phyloP scores from a whole-genome alignment of 2,888 invertebrate genomes.

The Osedax frankpressi region DNA sequence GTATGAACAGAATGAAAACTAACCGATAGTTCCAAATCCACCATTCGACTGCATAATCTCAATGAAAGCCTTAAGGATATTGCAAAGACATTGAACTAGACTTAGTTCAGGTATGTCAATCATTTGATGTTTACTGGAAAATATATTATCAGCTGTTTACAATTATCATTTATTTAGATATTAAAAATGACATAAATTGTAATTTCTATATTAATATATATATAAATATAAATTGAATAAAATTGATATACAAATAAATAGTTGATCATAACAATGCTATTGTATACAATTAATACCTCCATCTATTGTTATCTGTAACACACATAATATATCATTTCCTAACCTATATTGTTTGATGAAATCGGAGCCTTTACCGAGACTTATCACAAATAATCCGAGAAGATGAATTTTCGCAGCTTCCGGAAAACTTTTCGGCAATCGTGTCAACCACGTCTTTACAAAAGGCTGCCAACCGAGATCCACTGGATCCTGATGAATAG shows the following conservation, averaged over 20 bases:
- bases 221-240: too few relatives aligned
- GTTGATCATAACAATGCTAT: too few relatives aligned
- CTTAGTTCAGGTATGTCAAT: conserved; percentile 38
- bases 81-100: conserved; percentile 37
- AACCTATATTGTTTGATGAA: conserved; percentile 2
- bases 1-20: too few relatives aligned
- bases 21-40: conserved; percentile 34
- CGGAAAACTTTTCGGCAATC: conserved; percentile 38
- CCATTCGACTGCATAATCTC: conserved; percentile 41
- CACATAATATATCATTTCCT: too few relatives aligned
- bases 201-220: too few relatives aligned
- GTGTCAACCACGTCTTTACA: conserved; percentile 41
- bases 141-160: too few relatives aligned
- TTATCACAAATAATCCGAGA: conserved; percentile 37
- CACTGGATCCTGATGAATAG: conserved; percentile 40
- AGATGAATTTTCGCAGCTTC: conserved; percentile 40
- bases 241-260: too few relatives aligned
- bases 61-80: conserved; percentile 40
- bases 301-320: too few relatives aligned
- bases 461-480: conserved; percentile 44
- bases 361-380: conserved; percentile 34
- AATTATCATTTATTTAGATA: too few relatives aligned
- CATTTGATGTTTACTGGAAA: conserved; percentile 33
- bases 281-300: too few relatives aligned
- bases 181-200: too few relatives aligned